Conservation (phyloP, 2,113 vertebrate genomes). For the Hypomesus transpacificus region DNA sequence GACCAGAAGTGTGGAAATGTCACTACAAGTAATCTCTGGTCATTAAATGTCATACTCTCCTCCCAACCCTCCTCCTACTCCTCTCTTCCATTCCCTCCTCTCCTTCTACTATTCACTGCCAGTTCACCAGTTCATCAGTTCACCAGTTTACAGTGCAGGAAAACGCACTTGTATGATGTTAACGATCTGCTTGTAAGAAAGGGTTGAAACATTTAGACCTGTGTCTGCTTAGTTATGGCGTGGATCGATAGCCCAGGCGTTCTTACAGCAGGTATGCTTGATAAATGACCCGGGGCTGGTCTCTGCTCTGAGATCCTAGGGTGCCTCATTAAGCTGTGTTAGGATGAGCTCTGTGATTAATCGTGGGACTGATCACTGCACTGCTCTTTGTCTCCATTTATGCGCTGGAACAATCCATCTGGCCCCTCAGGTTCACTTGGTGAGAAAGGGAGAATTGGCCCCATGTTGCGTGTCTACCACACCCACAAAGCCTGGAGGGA, state of each 20-base stretch:
- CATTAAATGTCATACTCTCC: conserved; percentile 64
- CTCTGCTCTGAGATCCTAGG: conserved; percentile 27
- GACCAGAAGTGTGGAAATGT: conserved; percentile 69
- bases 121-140: too few relatives aligned
- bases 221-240: too few relatives aligned
- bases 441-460: neutral
- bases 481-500: neutral
- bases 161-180: too few relatives aligned
- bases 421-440: conserved; percentile 2
- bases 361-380: conserved; percentile 33
- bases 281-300: neutral
- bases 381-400: neutral
- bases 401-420: neutral
- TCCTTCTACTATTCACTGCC: neutral
- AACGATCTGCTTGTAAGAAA: too few relatives aligned
- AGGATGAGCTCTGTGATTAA: conserved; percentile 18
- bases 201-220: too few relatives aligned
- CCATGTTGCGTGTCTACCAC: neutral
- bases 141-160: too few relatives aligned
- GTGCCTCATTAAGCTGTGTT: conserved; percentile 24
- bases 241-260: too few relatives aligned
- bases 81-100: conserved; percentile 21
- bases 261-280: too few relatives aligned
- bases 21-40: conserved; percentile 66
- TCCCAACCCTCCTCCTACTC: conserved; percentile 14